A percentile compares a stretch with the other conserved stretches of the same genome.
Conservation (phyloP, 2,113 vertebrate genomes). For the Cacatua alba region DNA sequence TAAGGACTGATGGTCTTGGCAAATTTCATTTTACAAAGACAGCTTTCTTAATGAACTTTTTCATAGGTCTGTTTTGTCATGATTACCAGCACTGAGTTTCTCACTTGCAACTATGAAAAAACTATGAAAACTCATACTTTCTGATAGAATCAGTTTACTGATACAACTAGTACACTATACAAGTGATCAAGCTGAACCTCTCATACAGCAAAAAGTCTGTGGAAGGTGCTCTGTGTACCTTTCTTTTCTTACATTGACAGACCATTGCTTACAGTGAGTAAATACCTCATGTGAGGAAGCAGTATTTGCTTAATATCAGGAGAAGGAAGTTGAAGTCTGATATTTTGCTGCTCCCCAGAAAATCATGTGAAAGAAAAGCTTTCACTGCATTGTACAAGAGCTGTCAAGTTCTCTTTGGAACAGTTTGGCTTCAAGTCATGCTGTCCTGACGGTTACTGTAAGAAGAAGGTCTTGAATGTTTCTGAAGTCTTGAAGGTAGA, state of each 20-base stretch:
- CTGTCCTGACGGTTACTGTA: background rate
- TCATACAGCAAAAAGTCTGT: background rate
- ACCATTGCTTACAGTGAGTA: background rate
- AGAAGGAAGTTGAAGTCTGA: background rate
- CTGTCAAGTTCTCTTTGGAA: background rate
- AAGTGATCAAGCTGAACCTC: background rate
- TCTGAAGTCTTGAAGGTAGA: background rate
- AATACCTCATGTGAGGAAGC: background rate
- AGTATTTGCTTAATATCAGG: background rate
- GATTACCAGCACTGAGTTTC: background rate
- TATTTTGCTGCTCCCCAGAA: background rate
- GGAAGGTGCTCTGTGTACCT: background rate
- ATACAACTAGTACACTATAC: background rate
- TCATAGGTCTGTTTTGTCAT: background rate
- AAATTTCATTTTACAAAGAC: background rate
- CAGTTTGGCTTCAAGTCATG: background rate
- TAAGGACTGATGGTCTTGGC: background rate
- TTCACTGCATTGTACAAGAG: background rate
- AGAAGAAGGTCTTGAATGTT: background rate
- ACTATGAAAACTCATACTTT: background rate
- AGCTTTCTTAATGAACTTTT: background rate
- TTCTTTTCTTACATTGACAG: background rate
- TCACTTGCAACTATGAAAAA: background rate
- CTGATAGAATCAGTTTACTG: background rate
- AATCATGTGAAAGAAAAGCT: background rate